A percentile compares a stretch with the other conserved stretches of the same genome.
Conservation (phyloP, 2,113 vertebrate species). For the Anser brachyrhynchus region DNA sequence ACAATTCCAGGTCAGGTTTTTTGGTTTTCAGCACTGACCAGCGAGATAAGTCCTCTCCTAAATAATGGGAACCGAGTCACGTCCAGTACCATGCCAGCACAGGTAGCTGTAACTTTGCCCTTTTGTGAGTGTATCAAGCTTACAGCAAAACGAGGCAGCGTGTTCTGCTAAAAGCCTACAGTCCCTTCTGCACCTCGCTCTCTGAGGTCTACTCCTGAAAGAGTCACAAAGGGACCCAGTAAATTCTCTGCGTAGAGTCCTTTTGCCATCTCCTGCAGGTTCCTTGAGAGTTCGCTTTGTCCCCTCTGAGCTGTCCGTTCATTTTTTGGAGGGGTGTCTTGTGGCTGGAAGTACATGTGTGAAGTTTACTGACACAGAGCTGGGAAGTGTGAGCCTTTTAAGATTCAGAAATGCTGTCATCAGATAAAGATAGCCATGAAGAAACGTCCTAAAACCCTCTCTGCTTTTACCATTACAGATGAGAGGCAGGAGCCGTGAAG, state of each 20-base stretch:
- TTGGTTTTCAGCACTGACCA: background rate
- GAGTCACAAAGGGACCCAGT: background rate
- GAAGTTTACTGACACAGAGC: background rate
- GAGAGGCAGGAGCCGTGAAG: background rate
- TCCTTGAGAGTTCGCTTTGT: background rate
- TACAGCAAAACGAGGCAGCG: background rate
- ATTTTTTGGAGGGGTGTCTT: background rate
- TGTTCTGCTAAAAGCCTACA: background rate
- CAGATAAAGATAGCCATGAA: background rate
- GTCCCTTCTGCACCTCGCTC: background rate
- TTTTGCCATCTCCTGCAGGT: background rate
- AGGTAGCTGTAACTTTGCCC: background rate
- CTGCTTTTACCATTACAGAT: background rate
- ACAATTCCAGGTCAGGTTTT: background rate
- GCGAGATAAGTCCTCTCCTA: background rate
- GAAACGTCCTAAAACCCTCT: background rate
- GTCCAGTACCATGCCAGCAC: background rate
- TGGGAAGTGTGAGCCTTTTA: background rate
- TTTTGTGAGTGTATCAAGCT: background rate
- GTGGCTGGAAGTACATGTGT: accelerated
- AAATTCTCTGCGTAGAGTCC: background rate
- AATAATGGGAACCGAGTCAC: background rate
- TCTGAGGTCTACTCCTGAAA: background rate
- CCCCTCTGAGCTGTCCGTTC: background rate
- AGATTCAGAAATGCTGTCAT: background rate